Base-by-base conservation (phyloP, 1,140 invertebrate genomes). In the Cataglyphis hispanica region DNA sequence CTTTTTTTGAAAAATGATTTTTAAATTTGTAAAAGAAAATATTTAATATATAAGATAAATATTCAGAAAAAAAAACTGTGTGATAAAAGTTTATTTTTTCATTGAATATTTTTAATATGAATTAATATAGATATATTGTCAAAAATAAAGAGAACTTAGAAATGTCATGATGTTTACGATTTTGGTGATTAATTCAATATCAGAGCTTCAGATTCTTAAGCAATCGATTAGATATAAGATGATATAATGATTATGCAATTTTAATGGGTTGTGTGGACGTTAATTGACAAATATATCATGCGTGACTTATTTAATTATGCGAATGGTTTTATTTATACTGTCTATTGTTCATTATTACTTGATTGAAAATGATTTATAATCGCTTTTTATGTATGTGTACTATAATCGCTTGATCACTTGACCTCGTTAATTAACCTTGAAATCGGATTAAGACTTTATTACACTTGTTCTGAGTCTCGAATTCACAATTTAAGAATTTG, bases 341-440 rank as follows among this genome's bases (percentile, higher is more conserved):
- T 56, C 19, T 16, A 31, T 31, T 3, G 7, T 31, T 7, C 37
- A n/a, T 19, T 10, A 3, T 46, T 64, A 11, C 22, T 10, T 27
- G 3, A 7, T 61, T 46, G 22, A 53, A 37, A 67, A 53, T 22
- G 19, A 78, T 78, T 78, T 80, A 53, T 53, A 34, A 67, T 27
- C n/a, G 7, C 22, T 43, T 63, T 77, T 43, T 37, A 61, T 16
- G 22, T 34, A n/a, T 63, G 31, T 75, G 19, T 53, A 77, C 5
- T n/a, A 11, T 63, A 76, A 76, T 67, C 37, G 58, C 19, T 2
- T 53, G 22, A 69, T 53, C 16, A 56, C 5, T 34, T 77, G 13
- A 16, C 19, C 19, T 63, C 31, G 5, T 56, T 69, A 67, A 56
- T 80, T 67, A 80, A 40, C 63, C 77, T 80, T 69, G 63, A 40